Base-by-base conservation (phyloP, 2,888 invertebrate genomes). In the Nycteola revayana region DNA sequence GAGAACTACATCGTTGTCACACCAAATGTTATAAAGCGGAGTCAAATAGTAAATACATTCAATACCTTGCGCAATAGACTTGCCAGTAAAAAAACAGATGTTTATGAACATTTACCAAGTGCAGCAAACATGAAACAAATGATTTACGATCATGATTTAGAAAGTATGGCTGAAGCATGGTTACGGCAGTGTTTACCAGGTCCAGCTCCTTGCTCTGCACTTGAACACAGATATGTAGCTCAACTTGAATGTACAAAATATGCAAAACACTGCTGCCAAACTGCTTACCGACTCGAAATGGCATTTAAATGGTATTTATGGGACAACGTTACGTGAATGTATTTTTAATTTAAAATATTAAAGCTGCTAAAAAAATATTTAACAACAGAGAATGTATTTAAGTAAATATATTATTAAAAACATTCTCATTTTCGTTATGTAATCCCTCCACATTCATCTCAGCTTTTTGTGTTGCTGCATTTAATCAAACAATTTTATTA, bases 121-220 rank as follows among this genome's bases (percentile, higher is more conserved):
- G 87, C 86, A 17, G 71, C 81, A 10, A 72, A 88, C 44, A 87
- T 88, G 82, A 72, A 76, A 39, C 84, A 86, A 61, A 44, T 88
- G 1, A 67, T 74, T 26, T 88, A 88, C 39, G 84, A 87, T 46
- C 58, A 57, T 25, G 86, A 86, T 56, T 68, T 88, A 35, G 70
- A 86, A 49, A 68, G 62, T 39, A 84, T 87, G 65, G 71, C 86
- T 6, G 45, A 47, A 32, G 67, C 69, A 2, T 88, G 87, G 87
- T 71, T 86, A 7, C 64, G 48, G 7, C 86, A 87, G 42, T 88
- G 87, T 45, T 52, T 86, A 7, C 87, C 87, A 9, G 87, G 87
- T 2, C 63, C 78, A 3, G 77, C 84, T 1, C 70, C 78, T 3
- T 88, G 87, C 55, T 77, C 81, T 2, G 74, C 84, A 1, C 63